Evolutionary conservation across 2,113 vertebrate species (phyloP).

Genomic region (Hippocampus zosterae): DNA sequence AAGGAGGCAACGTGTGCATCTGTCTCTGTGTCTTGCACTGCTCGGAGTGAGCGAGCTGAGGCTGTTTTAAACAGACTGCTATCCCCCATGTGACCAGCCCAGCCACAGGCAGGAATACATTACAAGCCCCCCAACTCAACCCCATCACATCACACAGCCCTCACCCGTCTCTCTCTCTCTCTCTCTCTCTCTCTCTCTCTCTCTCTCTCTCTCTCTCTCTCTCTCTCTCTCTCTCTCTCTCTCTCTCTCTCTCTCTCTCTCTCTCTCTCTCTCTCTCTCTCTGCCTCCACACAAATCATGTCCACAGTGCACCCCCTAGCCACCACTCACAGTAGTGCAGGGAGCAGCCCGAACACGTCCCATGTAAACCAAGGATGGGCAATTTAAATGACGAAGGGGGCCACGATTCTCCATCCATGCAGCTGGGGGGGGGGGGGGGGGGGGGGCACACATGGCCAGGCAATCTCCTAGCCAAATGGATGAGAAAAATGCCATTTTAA

Average conservation of each 20-base stretch:
- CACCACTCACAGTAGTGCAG: slow-evolving; percentile 66
- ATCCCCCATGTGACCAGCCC: slow-evolving; percentile 79
- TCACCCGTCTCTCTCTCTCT: slow-evolving; percentile 11
- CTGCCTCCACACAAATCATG: slow-evolving; percentile 47
- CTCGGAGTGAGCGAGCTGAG: slow-evolving; percentile 71
- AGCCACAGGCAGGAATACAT: slow-evolving; percentile 75
- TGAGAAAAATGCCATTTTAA: too few relatives aligned
- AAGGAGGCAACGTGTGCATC: slow-evolving; percentile 55
- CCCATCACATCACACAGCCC: slow-evolving; percentile 4
- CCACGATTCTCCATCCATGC: too few relatives aligned
- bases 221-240: slow-evolving; percentile 13
- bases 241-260: slow-evolving; percentile 13
- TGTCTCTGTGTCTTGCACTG: slow-evolving; percentile 72
- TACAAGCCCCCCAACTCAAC: slow-evolving; percentile 42
- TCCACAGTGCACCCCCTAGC: slow-evolving; percentile 78
- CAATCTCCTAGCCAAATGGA: too few relatives aligned
- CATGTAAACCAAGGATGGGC: not conserved
- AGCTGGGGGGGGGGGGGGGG: too few relatives aligned
- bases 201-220: slow-evolving; percentile 9
- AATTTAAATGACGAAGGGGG: too few relatives aligned
- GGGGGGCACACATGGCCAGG: too few relatives aligned
- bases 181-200: slow-evolving; percentile 21
- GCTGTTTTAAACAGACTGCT: slow-evolving; percentile 80
- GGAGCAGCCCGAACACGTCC: slow-evolving; percentile 34
- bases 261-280: slow-evolving; percentile 17